These are phyloP conservation scores for Protonibea diacanthus DNA, from an alignment of 2,797 vertebrate species.

Conservation along the genomic window DNA sequence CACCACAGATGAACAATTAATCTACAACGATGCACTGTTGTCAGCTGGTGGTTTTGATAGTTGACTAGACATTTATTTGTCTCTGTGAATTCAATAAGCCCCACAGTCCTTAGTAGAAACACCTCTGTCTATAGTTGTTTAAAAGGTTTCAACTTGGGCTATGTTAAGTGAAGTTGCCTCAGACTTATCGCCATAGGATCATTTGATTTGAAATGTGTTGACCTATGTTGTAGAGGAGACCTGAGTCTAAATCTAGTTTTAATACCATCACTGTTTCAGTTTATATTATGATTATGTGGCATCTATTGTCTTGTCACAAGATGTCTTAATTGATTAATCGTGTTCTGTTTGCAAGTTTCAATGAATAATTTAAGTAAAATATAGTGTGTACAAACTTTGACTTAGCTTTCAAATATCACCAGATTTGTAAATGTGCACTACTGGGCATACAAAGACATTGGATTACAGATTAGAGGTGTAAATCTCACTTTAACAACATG, in stretches of 20 bases:
- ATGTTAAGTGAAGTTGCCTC: background rate
- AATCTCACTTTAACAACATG: background rate
- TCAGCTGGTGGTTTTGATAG: too few relatives aligned
- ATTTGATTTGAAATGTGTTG: background rate
- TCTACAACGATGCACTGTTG: too few relatives aligned
- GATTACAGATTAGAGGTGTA: background rate
- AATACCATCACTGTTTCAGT: background rate
- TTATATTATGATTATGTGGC: background rate
- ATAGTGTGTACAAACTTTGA: background rate
- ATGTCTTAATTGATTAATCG: background rate
- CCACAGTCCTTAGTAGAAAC: conserved; percentile 3
- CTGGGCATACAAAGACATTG: background rate
- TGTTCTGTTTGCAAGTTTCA: background rate
- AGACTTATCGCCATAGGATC: background rate
- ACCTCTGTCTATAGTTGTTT: background rate
- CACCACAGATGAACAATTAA: too few relatives aligned
- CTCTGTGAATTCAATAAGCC: background rate
- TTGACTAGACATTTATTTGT: too few relatives aligned
- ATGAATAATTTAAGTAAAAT: background rate
- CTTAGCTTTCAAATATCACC: background rate
- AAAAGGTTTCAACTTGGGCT: background rate
- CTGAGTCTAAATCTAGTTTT: background rate
- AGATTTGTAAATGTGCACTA: background rate
- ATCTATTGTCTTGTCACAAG: background rate
- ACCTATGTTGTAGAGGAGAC: background rate